Base-by-base conservation (phyloP, 2,113 vertebrate genomes). In the cattle (Bos taurus) region DNA sequence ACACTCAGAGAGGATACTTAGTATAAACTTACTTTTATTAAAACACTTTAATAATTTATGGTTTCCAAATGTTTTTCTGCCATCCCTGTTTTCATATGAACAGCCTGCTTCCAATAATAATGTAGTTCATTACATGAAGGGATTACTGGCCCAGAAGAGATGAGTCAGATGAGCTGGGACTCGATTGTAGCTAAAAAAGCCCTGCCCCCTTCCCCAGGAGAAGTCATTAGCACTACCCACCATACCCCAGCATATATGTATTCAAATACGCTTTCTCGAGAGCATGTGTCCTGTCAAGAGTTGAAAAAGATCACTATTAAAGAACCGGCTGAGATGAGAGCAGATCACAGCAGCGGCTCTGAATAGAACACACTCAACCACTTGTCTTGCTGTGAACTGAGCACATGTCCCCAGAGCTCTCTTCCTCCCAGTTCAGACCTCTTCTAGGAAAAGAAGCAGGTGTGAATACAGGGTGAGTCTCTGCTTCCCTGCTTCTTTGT, bases 1-100 rank as follows among this genome's bases (percentile, higher is more conserved):
- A 82, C 15, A 88, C 16, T 93, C 78, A 90, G n/a, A 93, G 19
- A 92, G 33, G 6, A 91, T 95, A 84, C 71, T 96, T 91, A 40
- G 7, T 91, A 14, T 89, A 95, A 96, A 86, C 82, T 87, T 59
- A 80, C 77, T 94, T 96, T 92, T 85, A 96, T 95, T 77, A 93
- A 87, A 88, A 71, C 43, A 60, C 60, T 95, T 71, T 71, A 90
- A 91, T 95, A 52, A 89, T 88, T 86, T 88, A 91, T 90, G 36
- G 52, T 57, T 93, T 97, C 36, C 64, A 97, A 81, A 88, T 3
- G 0, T 88, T 95, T 97, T 84, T 64, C 57, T 74, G 36, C 59
- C 43, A n/a, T 90, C 88, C 48, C 30, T 64, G 60, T 91, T 88
- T 64, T 84, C 52, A 57, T 26, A 77, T 6, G 25, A 90, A 46